phyloP scores from a whole-genome alignment of 1,140 invertebrate species.

The Trichonephila clavata region DNA sequence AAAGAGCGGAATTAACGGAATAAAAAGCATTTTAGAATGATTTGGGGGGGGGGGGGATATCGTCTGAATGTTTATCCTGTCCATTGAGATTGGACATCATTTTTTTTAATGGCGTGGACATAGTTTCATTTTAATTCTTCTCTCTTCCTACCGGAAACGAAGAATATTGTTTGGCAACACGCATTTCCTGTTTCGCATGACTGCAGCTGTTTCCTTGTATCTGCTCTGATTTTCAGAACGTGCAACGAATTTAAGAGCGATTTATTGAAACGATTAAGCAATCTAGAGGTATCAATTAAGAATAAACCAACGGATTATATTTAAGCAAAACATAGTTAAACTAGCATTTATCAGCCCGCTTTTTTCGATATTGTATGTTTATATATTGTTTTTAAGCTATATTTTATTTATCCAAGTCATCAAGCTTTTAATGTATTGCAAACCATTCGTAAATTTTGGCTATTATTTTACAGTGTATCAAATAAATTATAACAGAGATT shows the following conservation, averaged over 20 bases:
- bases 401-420: too few relatives aligned
- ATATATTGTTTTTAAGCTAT: too few relatives aligned
- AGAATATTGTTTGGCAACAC: slow-evolving; percentile 6
- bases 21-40: not conserved
- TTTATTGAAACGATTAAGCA: too few relatives aligned
- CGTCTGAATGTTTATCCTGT: slow-evolving; percentile 28
- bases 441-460: too few relatives aligned
- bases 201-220: slow-evolving; percentile 40
- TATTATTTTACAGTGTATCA: too few relatives aligned
- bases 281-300: too few relatives aligned
- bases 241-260: not conserved
- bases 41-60: not conserved
- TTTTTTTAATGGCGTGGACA: slow-evolving; percentile 46
- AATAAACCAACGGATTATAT: too few relatives aligned
- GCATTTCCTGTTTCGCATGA: slow-evolving; percentile 39
- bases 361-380: too few relatives aligned
- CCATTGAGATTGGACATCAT: slow-evolving; percentile 34
- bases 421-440: too few relatives aligned
- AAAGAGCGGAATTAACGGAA: slow-evolving; percentile 5
- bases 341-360: too few relatives aligned
- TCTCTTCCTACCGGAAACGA: not conserved
- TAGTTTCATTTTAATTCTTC: slow-evolving; percentile 50
- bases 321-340: too few relatives aligned
- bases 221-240: not conserved
- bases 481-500: too few relatives aligned